Conservation (phyloP, 2,888 invertebrate species). For the Dermolepida albohirtum region DNA sequence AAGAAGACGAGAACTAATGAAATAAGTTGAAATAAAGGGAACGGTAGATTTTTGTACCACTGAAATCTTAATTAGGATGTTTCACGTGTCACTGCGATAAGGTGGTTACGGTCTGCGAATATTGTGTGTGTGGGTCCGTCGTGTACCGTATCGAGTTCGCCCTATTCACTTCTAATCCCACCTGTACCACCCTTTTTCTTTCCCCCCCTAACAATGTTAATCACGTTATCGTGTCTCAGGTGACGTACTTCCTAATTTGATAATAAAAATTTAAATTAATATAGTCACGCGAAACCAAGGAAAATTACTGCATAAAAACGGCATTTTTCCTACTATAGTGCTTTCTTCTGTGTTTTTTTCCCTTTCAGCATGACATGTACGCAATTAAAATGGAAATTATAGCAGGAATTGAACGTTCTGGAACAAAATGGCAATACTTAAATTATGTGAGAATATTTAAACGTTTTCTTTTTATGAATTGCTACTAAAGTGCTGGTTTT, state of each 20-base stretch:
- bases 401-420: no score
- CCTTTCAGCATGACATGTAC: no score
- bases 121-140: not conserved
- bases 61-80: slow-evolving; percentile 25
- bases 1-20: no score
- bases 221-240: slow-evolving; percentile 35
- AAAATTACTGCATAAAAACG: slow-evolving; percentile 1
- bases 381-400: no score
- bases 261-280: slow-evolving; percentile 36
- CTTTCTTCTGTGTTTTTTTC: no score
- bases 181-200: slow-evolving; percentile 2
- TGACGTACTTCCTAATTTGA: slow-evolving; percentile 35
- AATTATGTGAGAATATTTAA: no score
- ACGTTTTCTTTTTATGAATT: no score
- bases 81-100: slow-evolving; percentile 22
- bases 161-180: not conserved
- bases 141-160: not conserved
- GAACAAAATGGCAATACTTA: no score
- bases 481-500: no score
- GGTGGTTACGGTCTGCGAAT: slow-evolving; percentile 4
- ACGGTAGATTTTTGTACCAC: slow-evolving; percentile 1
- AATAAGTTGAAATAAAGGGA: not conserved
- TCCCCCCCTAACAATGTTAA: slow-evolving; percentile 18
- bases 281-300: slow-evolving; percentile 25
- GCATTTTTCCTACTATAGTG: no score